Evolutionary conservation across 2,888 invertebrate species (phyloP), one percentile per base, ranked within the genome.

Genomic region (Drosophila multiciliata): DNA sequence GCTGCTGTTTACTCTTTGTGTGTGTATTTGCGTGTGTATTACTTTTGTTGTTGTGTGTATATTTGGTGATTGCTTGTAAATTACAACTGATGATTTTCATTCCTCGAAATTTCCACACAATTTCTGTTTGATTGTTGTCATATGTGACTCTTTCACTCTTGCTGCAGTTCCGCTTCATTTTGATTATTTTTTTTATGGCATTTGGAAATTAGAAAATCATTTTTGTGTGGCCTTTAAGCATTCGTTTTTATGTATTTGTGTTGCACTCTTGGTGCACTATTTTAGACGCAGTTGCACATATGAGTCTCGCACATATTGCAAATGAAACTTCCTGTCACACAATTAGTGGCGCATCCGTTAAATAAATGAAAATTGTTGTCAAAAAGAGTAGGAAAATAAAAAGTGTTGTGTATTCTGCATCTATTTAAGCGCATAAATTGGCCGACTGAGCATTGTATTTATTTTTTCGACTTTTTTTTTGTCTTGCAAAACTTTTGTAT

Each of bases 141-240:
- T 70, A 55, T 66, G 49, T 50, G 33, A 50, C 32, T 61, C 53
- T 66, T 65, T 75, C 38, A 49, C 40, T 65, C 40, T 59, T 49
- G 61, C 45, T 68, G 66, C 72, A 78, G 48, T 59, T 75, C 49
- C 54, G 23, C n/a, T 36, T 15, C 35, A 40, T 57, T 73, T 59
- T 40, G 29, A 57, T 55, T 29, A 32, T 9, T 9, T 52, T 68
- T 54, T 68, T 74, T 76, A 82, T 70, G 55, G 58, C 57, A 78
- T 76, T 75, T 78, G 87, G 87, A 87, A 83, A 87, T 87, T 87
- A 87, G 84, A 87, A 89, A 87, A 87, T 87, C 81, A 75, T 83
- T 84, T 71, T 73, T 67, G 63, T 80, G 32, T 76, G 68, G 66
- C 67, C 75, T 76, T 66, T n/a, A 63, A 69, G 53, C 66, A 65